Evolutionary conservation across 2,888 invertebrate species (phyloP).

Genomic region (Latrodectus hesperus): DNA sequence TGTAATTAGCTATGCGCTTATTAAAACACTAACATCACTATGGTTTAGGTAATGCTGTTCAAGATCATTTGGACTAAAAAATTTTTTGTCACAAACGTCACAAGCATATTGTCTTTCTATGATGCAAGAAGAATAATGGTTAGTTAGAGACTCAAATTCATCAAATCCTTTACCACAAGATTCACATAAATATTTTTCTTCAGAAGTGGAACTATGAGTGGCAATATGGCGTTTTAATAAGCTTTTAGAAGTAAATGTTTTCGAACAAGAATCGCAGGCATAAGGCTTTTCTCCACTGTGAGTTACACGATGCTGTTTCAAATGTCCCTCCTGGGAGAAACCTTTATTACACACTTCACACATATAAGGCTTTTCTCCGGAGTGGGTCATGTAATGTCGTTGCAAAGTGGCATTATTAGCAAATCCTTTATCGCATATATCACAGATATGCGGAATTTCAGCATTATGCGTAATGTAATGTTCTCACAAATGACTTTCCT

Average conservation of each 20-base stretch:
- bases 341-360: constrained; percentile 50
- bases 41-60: constrained; percentile 57
- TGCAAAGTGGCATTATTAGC: constrained; percentile 60
- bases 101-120: constrained; percentile 52
- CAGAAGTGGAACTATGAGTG: constrained; percentile 11
- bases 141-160: constrained; percentile 24
- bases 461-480: constrained; percentile 62
- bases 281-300: constrained; percentile 53
- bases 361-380: constrained; percentile 43
- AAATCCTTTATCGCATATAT: constrained; percentile 58
- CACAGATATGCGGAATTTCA: constrained; percentile 55
- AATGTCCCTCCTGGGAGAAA: constrained; percentile 51
- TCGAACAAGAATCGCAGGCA: constrained; percentile 32
- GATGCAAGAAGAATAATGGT: constrained; percentile 47
- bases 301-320: constrained; percentile 44
- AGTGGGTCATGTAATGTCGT: constrained; percentile 45
- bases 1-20: constrained; percentile 11
- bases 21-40: constrained; percentile 27
- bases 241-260: constrained; percentile 46
- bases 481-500: constrained; percentile 54
- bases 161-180: constrained; percentile 34
- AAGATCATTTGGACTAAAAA: constrained; percentile 54
- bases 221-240: constrained; percentile 41
- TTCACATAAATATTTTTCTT: constrained; percentile 40
- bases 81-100: constrained; percentile 49